Evolutionary conservation across 1,140 invertebrate species (phyloP), one percentile per base, ranked within the genome.

Genomic region (Diplogasteroides magnus): DNA sequence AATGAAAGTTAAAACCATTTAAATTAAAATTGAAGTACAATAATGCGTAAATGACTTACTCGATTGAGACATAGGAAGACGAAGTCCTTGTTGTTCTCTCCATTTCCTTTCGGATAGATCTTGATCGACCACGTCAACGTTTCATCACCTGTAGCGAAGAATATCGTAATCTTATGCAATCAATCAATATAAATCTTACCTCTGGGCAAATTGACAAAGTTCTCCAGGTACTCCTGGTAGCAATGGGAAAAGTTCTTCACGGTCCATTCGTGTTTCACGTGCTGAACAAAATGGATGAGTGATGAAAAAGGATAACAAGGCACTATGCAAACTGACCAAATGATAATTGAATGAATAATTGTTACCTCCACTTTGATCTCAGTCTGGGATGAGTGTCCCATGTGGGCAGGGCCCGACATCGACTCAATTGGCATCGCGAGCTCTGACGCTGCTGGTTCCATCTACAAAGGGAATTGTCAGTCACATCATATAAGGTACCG

Each of bases 51-150:
- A n/a, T 76, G 59, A 32, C 78, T 61, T 6, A 81, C 80, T 23
- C 82, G 67, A 72, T 82, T 82, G 23, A 82, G 61, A 57, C 80
- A 82, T 2, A 82, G 69, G 62, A 82, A 82, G 3, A 82, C 80
- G 67, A 82, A 82, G 32, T 82, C 80, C 66, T 80, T 78, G 64
- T 79, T 80, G 63, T 79, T 81, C 61, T 82, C 80, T 23, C 80
- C 80, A 64, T 82, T 82, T 25, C 80, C 80, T 64, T 82, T 83
- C 1, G 80, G 80, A 58, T 82, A 82, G 19, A 82, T 82, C 68
- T 82, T 82, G 23, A 82, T 83, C 3, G 79, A 82, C 80, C 80
- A 82, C 0, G 81, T 83, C 32, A 82, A 58, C 11, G 70, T 76
- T 28, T 80, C 78, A 14, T 82, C 82, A 11, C n/a, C n/a, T n/a